These are phyloP conservation scores for Dicerorhinus sumatrensis DNA, from an alignment of 2,113 vertebrate genomes.

Conservation along the genomic window DNA sequence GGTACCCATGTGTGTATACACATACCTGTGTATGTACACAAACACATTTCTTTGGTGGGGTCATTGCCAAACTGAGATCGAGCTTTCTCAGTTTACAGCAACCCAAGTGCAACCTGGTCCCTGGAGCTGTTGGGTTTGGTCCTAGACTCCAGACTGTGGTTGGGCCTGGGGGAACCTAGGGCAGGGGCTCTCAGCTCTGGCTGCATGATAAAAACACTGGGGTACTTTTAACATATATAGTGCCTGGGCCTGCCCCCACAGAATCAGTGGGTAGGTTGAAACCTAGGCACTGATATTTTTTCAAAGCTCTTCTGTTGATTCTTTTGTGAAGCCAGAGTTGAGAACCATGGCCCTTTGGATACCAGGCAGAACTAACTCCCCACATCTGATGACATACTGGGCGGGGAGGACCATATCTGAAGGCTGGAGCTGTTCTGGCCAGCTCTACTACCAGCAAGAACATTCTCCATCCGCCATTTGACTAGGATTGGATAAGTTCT, in stretches of 20 bases:
- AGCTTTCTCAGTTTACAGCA: neutral
- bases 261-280: neutral
- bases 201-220: neutral
- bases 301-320: neutral
- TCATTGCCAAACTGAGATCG: neutral
- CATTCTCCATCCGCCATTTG: neutral
- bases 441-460: neutral
- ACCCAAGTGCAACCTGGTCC: too few species aligned
- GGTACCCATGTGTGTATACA: rapidly evolving
- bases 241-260: neutral
- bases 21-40: rapidly evolving
- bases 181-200: neutral
- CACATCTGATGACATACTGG: neutral
- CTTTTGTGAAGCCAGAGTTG: neutral
- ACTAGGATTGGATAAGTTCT: neutral
- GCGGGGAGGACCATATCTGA: neutral
- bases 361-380: neutral
- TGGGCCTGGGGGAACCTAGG: neutral
- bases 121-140: neutral
- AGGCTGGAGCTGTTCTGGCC: neutral
- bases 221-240: neutral
- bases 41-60: neutral
- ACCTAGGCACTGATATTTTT: neutral
- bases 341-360: neutral
- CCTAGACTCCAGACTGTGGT: neutral